phyloP scores from a whole-genome alignment of 2,888 invertebrate genomes.

The Rhodophaea formosa region DNA sequence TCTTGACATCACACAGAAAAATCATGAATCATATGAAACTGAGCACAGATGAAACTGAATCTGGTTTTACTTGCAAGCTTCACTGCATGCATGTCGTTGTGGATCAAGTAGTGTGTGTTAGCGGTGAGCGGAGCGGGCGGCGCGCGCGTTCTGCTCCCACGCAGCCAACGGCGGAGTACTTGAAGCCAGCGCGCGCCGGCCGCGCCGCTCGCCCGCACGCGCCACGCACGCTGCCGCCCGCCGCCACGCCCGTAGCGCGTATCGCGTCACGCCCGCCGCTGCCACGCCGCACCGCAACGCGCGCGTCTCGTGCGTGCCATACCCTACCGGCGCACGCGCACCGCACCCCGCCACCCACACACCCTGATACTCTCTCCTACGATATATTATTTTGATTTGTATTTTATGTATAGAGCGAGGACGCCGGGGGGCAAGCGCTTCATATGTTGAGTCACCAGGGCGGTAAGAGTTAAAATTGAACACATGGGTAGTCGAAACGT shows the following conservation, averaged over 20 bases:
- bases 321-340: conserved; percentile 57
- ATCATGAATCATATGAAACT: conserved; percentile 80
- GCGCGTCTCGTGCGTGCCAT: conserved; percentile 38
- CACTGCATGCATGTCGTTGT: conserved; percentile 79
- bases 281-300: conserved; percentile 37
- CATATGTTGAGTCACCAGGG: conserved; percentile 95
- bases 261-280: conserved; percentile 45
- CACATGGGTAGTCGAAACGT: conserved; percentile 78
- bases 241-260: conserved; percentile 43
- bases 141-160: conserved; percentile 28
- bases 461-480: conserved; percentile 88
- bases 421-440: conserved; percentile 94
- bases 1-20: conserved; percentile 79
- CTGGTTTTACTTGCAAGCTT: conserved; percentile 81
- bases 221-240: conserved; percentile 36
- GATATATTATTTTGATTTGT: conserved; percentile 81
- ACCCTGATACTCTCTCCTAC: conserved; percentile 77
- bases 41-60: conserved; percentile 79
- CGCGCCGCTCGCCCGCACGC: conserved; percentile 31
- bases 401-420: conserved; percentile 92
- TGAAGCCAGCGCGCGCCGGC: conserved; percentile 29
- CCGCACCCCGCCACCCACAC: conserved; percentile 67
- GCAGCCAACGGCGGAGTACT: conserved; percentile 30
- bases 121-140: conserved; percentile 41
- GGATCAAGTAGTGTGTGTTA: conserved; percentile 71